Base-by-base conservation (phyloP, 2,113 vertebrate species). In the Neotragus pygmaeus region DNA sequence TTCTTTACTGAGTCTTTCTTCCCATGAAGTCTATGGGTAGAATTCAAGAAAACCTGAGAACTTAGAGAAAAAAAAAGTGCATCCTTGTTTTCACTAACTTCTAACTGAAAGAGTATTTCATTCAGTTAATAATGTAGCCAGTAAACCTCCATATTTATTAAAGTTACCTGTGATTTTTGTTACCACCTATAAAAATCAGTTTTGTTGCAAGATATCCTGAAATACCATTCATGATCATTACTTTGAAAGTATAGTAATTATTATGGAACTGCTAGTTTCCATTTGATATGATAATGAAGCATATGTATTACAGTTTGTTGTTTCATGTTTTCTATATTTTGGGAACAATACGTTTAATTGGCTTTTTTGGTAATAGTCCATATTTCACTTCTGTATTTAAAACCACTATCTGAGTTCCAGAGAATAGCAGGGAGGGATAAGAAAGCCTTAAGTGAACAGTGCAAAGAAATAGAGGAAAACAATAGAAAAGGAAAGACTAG, bases 81-180 rank as follows among this genome's bases (percentile, higher is more conserved):
- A 23, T 45, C 19, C 64, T 93, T 36, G 39, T 84, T 88, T 94
- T 78, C n/a, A 70, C 33, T 86, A 86, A 80, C 84, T 66, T 95
- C n/a, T 87, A 62, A 39, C 11, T 73, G 83, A 92, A 64, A 62
- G 43, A 45, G 8, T 66, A 14, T 95, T 92, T 92, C 45, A 51
- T 90, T 91, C 36, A 80, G 25, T 94, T 91, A 91, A 80, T 77
- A 60, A 89, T 92, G 11, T 85, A 75, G 43, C 55, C 45, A 92
- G 0, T 89, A 85, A 94, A 81, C 10, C 43, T 78, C 25, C 80
- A 30, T 84, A 88, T 51, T 88, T 77, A 58, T 33, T 92, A 84
- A 86, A 90, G 58, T 66, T 70, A 83, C 23, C 66, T 80, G 19
- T 70, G 70, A 97, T 25, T 84, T 83, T 95, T 96, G 83, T 80